phyloP scores from a whole-genome alignment of 2,888 invertebrate genomes.

The Drosophila niveifrons region DNA sequence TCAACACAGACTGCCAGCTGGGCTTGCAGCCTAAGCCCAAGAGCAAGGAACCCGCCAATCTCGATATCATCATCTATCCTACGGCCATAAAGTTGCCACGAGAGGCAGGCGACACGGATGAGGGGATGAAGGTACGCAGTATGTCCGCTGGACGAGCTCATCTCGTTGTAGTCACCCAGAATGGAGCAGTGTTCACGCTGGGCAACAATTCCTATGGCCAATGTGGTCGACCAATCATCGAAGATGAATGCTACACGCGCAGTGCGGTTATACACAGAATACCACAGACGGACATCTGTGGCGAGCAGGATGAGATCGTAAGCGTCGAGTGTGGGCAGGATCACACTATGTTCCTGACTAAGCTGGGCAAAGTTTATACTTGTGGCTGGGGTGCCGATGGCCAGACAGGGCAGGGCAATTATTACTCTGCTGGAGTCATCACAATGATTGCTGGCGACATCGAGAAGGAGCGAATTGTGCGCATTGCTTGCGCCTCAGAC shows the following conservation, averaged over 20 bases:
- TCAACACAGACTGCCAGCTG: conserved; percentile 97
- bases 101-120: conserved; percentile 86
- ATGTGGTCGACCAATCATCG: conserved; percentile 93
- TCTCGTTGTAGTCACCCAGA: conserved; percentile 91
- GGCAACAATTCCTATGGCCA: conserved; percentile 98
- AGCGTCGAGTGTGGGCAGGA: conserved; percentile 93
- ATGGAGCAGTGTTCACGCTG: conserved; percentile 92
- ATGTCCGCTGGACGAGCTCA: conserved; percentile 95
- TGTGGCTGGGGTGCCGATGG: conserved; percentile 99
- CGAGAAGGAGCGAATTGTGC: conserved; percentile 91
- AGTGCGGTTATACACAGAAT: conserved; percentile 90
- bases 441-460: conserved; percentile 92
- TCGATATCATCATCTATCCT: conserved; percentile 90
- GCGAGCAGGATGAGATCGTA: conserved; percentile 88
- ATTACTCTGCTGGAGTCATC: conserved; percentile 87
- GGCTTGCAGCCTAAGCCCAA: conserved; percentile 86
- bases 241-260: conserved; percentile 90
- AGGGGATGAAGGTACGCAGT: conserved; percentile 81
- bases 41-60: conserved; percentile 87
- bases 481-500: conserved; percentile 92
- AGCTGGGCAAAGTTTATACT: conserved; percentile 92
- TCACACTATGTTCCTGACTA: conserved; percentile 90
- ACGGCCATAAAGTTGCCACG: conserved; percentile 89
- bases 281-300: conserved; percentile 88
- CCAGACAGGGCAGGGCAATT: conserved; percentile 94